These are phyloP conservation scores for Anthopleura sola DNA, from an alignment of 64 coral and sea anemone genomes.

Conservation along the genomic window DNA sequence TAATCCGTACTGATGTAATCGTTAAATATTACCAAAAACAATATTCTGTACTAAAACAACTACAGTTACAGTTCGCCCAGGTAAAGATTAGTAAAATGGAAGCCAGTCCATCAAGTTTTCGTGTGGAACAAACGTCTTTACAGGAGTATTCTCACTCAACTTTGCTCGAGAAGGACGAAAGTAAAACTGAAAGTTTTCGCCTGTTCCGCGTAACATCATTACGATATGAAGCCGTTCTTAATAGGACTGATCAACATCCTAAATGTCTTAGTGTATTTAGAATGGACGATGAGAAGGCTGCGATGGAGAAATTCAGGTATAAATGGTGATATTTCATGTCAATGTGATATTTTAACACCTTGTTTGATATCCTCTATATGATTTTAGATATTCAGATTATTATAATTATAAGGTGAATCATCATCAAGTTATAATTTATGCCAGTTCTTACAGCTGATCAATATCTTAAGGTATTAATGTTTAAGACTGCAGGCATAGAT, in stretches of 20 bases:
- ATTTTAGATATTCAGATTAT: too few relatives aligned
- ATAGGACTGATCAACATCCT: conserved; percentile 54
- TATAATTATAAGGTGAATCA: too few relatives aligned
- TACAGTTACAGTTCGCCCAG: background rate
- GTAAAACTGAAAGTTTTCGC: conserved; percentile 31
- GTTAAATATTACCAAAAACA: background rate
- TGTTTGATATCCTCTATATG: too few relatives aligned
- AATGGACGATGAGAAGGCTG: conserved; percentile 52
- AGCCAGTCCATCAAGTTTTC: conserved; percentile 37
- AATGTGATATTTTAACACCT: too few relatives aligned
- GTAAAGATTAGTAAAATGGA: conserved; percentile 40
- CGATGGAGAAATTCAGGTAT: conserved; percentile 73
- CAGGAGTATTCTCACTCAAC: conserved; percentile 35
- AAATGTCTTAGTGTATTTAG: conserved; percentile 71
- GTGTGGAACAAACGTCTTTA: conserved; percentile 57
- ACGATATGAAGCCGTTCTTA: conserved; percentile 73
- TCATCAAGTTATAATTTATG: too few relatives aligned
- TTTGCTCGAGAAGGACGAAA: conserved; percentile 56
- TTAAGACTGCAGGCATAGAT: too few relatives aligned
- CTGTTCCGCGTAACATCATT: conserved; percentile 58
- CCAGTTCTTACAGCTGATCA: too few relatives aligned
- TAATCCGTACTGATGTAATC: too few relatives aligned
- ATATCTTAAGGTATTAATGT: too few relatives aligned
- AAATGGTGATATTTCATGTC: background rate
- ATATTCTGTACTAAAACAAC: background rate